Conservation (phyloP, 2,888 invertebrate species). For the Ornithoptera priamus region DNA sequence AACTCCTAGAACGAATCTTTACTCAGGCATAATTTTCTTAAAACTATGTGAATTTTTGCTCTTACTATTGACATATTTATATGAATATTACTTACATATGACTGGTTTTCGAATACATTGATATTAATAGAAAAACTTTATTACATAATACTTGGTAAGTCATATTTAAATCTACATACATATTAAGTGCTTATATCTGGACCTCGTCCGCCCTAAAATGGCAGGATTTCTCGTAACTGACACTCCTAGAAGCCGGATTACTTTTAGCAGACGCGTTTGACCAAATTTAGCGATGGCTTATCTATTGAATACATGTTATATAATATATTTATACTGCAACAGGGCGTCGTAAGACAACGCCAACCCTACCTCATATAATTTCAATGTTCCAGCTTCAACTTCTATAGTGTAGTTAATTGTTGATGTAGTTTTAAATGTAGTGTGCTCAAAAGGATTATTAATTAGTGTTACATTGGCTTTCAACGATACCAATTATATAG, state of each 20-base stretch:
- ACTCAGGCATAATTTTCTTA: too few species aligned
- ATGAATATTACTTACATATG: too few species aligned
- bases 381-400: too few species aligned
- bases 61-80: too few species aligned
- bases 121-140: background rate
- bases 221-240: background rate
- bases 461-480: too few species aligned
- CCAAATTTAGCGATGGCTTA: background rate
- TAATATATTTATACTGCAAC: background rate
- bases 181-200: background rate
- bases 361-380: background rate
- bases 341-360: background rate
- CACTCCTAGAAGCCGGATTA: background rate
- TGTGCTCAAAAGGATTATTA: too few species aligned
- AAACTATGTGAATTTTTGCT: too few species aligned
- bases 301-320: background rate
- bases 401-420: too few species aligned
- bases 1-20: too few species aligned
- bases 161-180: background rate
- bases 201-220: background rate
- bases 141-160: background rate
- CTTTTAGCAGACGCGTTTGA: constrained; percentile 4
- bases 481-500: too few species aligned
- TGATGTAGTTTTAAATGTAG: too few species aligned
- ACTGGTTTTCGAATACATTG: background rate